Evolutionary conservation across 2,888 invertebrate genomes (phyloP), one percentile per base, ranked within the genome.

Genomic region (Tridacna crocea): DNA sequence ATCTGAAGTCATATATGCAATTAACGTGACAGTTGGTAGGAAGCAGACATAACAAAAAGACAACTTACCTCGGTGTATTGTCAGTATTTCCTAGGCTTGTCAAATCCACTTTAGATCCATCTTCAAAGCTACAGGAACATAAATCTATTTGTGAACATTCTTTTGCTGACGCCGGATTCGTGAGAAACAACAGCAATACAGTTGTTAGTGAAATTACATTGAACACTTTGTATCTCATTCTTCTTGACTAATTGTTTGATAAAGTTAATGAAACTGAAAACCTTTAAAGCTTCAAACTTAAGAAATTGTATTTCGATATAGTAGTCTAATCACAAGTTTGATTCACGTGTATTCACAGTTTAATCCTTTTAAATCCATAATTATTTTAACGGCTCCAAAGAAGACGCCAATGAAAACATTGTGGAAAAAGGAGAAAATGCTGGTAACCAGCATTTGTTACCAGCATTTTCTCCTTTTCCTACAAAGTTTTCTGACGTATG

Each of bases 21-120:
- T 36, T 36, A 36, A 36, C 36, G 36, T 4, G 36, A 36, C 36
- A 36, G 36, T 8, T 36, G 36, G 8, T 36, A 36, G 36, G 8
- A 36, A 36, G 8, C 36, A 36, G 36, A 36, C 55, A 55, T 55
- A 55, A 3, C 3, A 11, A 55, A 19, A 2, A 55, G 55, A 61
- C 22, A 26, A 68, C 76, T 60, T 70, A 87, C 87, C 76, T 83
- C 19, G 87, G 84, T 26, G 83, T 83, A 10, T 77, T 72, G 66
- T 87, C 84, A 13, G 77, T 73, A 27, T 85, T 87, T 19, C 84
- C 84, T 8, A 87, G 47, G 26, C 83, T 78, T 0, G 87, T 80
- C n/a, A 87, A 19, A 66, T 87, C 87, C 46, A 85, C 68, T 13
- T 78, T 58, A 17, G 72, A 63, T 4, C 83, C 80, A 24, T 83